Base-by-base conservation (phyloP, 2,888 invertebrate genomes). In the Rhingia rostrata region DNA sequence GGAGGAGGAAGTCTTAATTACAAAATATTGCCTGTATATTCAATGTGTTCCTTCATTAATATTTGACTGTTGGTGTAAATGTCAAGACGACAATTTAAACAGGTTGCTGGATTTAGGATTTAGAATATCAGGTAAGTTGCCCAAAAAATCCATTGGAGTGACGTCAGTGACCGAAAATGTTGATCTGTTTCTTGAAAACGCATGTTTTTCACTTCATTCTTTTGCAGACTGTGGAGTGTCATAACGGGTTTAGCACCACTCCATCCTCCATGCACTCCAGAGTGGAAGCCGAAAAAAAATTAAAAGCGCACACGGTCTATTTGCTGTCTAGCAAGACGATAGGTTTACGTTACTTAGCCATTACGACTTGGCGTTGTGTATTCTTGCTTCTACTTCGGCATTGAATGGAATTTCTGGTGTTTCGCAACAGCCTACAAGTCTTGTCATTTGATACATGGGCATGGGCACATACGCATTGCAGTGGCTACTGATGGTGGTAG, bases 361-460 rank as follows among this genome's bases (percentile, higher is more conserved):
- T 32, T 30, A 58, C 37, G 41, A 60, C 39, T 60, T 39, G 39
- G 9, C n/a, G 30, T 47, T 60, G 39, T 66, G 32, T 49, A 81
- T 70, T 81, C 64, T 75, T 70, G 63, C 70, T 53, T 47, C 64
- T 74, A 67, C 74, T 54, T 75, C 74, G 84, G 70, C 84, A 84
- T 84, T 84, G 84, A 84, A 84, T 80, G 84, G 84, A 84, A 84
- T 84, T 84, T 84, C 58, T 70, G 58, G 51, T 73, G 79, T 83
- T 78, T 78, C 56, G 72, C 78, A 83, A 82, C 72, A 56, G 72
- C 61, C 66, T 72, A 72, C 72, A 69, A 47, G 79, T 47, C 61
- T 79, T 83, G 83, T 73, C 79, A 83, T 56, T 73, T 64, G 83
- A 83, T 82, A 70, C 47, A 45, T 45, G 6, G 3, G 37, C 43